phyloP scores from a whole-genome alignment of 2,888 invertebrate genomes.

The Cryptocheilus praepositus region DNA sequence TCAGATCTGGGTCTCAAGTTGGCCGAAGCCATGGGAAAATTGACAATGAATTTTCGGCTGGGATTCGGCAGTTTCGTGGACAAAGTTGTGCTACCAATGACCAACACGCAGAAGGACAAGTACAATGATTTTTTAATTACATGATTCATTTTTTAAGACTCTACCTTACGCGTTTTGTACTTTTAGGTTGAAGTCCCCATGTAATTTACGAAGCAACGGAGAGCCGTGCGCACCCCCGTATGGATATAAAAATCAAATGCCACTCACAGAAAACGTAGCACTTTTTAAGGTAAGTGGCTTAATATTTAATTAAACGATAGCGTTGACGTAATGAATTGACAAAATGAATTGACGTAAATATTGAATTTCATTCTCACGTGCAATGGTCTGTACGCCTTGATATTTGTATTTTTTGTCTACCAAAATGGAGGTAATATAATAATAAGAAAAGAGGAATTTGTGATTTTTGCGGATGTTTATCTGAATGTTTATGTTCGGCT shows the following conservation, averaged over 20 bases:
- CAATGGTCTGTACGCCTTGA: too few relatives aligned
- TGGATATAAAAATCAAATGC: conserved; percentile 85
- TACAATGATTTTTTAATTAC: conserved; percentile 52
- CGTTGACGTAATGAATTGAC: too few relatives aligned
- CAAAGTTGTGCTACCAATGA: conserved; percentile 81
- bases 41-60: conserved; percentile 81
- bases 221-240: conserved; percentile 80
- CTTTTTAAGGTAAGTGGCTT: conserved; percentile 77
- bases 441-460: too few relatives aligned
- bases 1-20: conserved; percentile 76
- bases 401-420: too few relatives aligned
- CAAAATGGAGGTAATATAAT: too few relatives aligned
- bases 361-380: too few relatives aligned
- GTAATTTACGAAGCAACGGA: conserved; percentile 27
- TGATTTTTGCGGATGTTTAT: too few relatives aligned
- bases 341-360: too few relatives aligned
- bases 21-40: conserved; percentile 76
- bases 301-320: too few relatives aligned
- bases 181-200: conserved; percentile 50
- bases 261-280: conserved; percentile 78
- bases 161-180: too few relatives aligned
- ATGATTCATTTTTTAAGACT: too few relatives aligned
- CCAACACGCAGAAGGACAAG: conserved; percentile 75
- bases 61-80: conserved; percentile 84
- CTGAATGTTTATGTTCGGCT: too few relatives aligned